Base-by-base conservation (phyloP, 2,888 invertebrate genomes). In the Cinara cedri region DNA sequence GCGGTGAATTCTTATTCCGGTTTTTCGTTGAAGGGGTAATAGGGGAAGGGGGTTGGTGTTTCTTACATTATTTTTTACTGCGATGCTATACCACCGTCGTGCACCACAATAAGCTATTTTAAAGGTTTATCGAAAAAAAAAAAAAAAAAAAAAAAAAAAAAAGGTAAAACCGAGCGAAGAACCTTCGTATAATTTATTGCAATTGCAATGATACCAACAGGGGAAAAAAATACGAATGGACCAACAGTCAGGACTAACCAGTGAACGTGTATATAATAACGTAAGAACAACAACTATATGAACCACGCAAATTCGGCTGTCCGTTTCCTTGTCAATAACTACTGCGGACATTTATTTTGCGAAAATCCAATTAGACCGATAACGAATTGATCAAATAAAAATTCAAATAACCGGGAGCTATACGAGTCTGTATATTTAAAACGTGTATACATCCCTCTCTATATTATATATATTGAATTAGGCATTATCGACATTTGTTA, bases 121-220 rank as follows among this genome's bases (percentile, higher is more conserved):
- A 51, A 70, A 78, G 70, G 78, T 78, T 78, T 78, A 57, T 60
- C 70, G 68, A 60, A 70, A 78, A 70, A 60, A 49, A 70, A 70
- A 78, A 70, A 70, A 78, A 78, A 68, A 78, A 78, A 68, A 4
- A 34, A 34, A 34, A 6, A 6, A 34, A 34, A 6, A 34, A 34
- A 34, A 34, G 34, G 34, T 34, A 34, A 34, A 34, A 34, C 34
- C 34, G 34, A 34, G 6, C 34, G 34, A 62, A 70, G 49, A 49
- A 46, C 78, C 60, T 70, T 78, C 70, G 68, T 70, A 78, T 70
- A 78, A 78, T 70, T 78, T 70, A 78, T 78, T 60, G 70, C 42
- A 60, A 68, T 44, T 9, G 63, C 74, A 75, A 65, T 54, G 74
- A 75, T 75, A 54, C 51, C 6, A 21, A 51, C 19, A 14, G 54